Conservation (phyloP, 1,140 invertebrate species). For the Tetragnatha versicolor region DNA sequence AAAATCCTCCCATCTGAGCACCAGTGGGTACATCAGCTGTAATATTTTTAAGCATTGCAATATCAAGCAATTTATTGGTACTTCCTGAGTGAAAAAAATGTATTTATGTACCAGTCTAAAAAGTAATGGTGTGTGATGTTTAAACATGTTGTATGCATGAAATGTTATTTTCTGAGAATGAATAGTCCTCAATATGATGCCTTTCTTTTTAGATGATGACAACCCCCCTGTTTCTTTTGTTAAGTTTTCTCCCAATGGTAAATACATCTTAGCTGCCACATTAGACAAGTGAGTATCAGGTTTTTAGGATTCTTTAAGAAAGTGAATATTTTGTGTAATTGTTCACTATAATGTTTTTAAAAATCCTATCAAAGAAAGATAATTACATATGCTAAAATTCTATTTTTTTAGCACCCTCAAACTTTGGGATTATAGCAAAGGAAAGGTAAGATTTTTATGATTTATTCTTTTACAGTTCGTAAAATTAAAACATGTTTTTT, state of each 20-base stretch:
- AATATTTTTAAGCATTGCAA: no score
- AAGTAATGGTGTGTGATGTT: no score
- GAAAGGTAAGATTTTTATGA: constrained; percentile 64
- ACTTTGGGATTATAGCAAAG: constrained; percentile 98
- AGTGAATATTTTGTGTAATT: neutral
- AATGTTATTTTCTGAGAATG: no score
- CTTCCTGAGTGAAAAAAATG: no score
- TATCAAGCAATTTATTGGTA: no score
- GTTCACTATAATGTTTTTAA: no score
- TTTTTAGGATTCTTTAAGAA: constrained; percentile 17
- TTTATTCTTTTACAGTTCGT: constrained; percentile 11
- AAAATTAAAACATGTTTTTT: neutral
- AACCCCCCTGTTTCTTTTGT: constrained; percentile 99
- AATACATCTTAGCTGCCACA: constrained; percentile 98
- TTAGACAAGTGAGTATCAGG: constrained; percentile 79
- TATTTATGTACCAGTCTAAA: no score
- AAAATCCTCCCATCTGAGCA: no score
- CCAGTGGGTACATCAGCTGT: no score
- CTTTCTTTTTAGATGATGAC: constrained; percentile 81
- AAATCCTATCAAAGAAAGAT: no score
- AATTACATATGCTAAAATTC: constrained; percentile 29
- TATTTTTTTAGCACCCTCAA: constrained; percentile 80
- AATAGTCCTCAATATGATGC: no score
- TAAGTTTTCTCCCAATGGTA: constrained; percentile 99
- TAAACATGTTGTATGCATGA: no score